A percentile compares a stretch with the other conserved stretches of the same genome.
Conservation (phyloP, 2,797 vertebrate species). For the Gymnothorax reevesii region DNA sequence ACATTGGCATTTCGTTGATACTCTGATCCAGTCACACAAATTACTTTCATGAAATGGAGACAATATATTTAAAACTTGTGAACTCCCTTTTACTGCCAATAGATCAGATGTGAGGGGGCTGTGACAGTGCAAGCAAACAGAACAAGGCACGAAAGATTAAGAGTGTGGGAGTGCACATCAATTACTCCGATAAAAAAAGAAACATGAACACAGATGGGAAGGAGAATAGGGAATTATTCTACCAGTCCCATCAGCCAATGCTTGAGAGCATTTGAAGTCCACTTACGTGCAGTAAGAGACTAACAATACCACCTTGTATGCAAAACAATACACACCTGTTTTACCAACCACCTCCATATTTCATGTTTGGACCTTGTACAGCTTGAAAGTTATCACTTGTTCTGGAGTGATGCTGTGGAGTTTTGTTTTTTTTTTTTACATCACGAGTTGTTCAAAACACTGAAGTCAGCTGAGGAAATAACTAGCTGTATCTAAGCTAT, state of each 20-base stretch:
- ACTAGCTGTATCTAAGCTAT: constrained; percentile 74
- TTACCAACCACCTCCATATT: not conserved
- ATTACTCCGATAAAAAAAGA: constrained; percentile 44
- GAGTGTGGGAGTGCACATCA: constrained; percentile 21
- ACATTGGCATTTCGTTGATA: not conserved
- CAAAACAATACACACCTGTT: constrained; percentile 29
- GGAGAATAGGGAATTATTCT: constrained; percentile 47
- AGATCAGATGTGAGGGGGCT: constrained; percentile 71
- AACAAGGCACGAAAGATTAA: not conserved
- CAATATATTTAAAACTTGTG: constrained; percentile 49
- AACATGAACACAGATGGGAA: constrained; percentile 44
- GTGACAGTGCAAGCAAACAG: constrained; percentile 15
- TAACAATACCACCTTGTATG: constrained; percentile 33
- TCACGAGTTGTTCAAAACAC: constrained; percentile 55
- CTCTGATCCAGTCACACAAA: too few relatives aligned
- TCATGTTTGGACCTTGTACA: constrained; percentile 37
- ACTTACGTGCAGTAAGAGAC: constrained; percentile 36
- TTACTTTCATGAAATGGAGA: too few relatives aligned
- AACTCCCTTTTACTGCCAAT: constrained; percentile 58
- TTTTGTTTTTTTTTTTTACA: constrained; percentile 31
- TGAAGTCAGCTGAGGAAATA: constrained; percentile 73
- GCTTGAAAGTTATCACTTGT: constrained; percentile 42
- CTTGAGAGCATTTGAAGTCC: constrained; percentile 49
- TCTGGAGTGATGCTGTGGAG: constrained; percentile 46
- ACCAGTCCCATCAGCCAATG: constrained; percentile 33